Base-by-base conservation (phyloP, 2,113 vertebrate genomes). In the Amblyopsis rosae region DNA sequence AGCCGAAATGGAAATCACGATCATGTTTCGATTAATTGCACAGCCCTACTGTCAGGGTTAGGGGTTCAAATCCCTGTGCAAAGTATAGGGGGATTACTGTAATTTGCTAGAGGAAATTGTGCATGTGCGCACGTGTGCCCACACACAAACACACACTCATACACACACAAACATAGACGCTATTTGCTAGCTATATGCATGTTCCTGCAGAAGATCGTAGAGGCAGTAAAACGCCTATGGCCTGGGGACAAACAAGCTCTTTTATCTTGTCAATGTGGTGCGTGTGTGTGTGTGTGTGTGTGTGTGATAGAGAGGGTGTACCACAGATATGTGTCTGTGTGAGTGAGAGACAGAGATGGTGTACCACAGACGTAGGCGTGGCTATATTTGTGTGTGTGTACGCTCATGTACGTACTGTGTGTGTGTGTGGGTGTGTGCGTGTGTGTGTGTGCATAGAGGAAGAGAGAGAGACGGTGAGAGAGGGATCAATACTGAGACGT, bases 251-350 rank as follows among this genome's bases (percentile, higher is more conserved):
- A 76, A 76, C 81, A 88, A 80, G 86, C 79, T 82, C 81, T 88
- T 88, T 88, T 87, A 90, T 90, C 87, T 81, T 88, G 87, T 88
- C 88, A 86, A 82, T 68, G 79, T 88, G 87, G 82, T 87, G 77
- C 70, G 53, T 77, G 75, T 71, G 35, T 62, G 64, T 60, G 63
- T 61, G 60, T 53, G 50, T 53, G 50, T 53, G 50, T 53, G 50
- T 53, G 50, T 4, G 35, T 5, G 35, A 6, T 41, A 41, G 35
- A 41, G 5, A 41, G 35, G 35, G 35, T 41, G 35, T 41, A 41
- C 35, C 35, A 41, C 35, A 41, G 35, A 41, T 26, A 26, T 53
- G 50, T 53, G 50, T 53, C 8, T 53, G 50, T 4, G 35, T 5
- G 35, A 6, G 5, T 6, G 35, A 41, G 35, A 41, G 35, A 41